Conservation (phyloP, 2,888 invertebrate genomes). For the Temnothorax ravouxi region DNA sequence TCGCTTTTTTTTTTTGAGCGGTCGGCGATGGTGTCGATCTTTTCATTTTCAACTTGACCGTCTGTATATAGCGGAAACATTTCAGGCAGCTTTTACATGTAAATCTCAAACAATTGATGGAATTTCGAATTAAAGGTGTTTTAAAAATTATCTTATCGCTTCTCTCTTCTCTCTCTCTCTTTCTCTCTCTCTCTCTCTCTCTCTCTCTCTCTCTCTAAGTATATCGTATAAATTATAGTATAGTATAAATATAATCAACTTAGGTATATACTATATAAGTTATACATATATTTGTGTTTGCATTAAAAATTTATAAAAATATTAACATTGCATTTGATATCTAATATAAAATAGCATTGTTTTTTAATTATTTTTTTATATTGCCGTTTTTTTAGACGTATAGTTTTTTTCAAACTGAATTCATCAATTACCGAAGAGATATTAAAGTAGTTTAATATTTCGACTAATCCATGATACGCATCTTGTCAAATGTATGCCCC, state of each 20-base stretch:
- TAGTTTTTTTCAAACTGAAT: neutral
- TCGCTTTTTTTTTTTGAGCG: constrained; percentile 15
- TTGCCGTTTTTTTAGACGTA: neutral
- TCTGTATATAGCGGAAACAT: neutral
- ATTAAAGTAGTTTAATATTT: neutral
- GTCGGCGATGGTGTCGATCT: constrained; percentile 1
- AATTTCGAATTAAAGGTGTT: neutral
- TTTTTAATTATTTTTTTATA: neutral
- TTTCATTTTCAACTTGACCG: neutral
- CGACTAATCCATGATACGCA: neutral
- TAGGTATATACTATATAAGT: neutral
- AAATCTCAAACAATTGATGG: neutral
- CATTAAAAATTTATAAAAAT: constrained; percentile 7
- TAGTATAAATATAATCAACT: neutral
- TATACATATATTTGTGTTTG: neutral
- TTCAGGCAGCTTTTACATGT: neutral
- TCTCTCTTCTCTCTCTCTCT: too few species aligned
- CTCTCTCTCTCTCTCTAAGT: neutral
- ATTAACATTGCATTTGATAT: neutral
- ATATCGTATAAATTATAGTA: too few species aligned
- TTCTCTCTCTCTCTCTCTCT: neutral
- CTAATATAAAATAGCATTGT: neutral
- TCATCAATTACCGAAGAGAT: neutral
- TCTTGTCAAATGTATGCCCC: neutral
- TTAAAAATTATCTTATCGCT: neutral